Evolutionary conservation across 2,797 vertebrate species (phyloP).

Genomic region (Oryzias dopingdopingensis): DNA sequence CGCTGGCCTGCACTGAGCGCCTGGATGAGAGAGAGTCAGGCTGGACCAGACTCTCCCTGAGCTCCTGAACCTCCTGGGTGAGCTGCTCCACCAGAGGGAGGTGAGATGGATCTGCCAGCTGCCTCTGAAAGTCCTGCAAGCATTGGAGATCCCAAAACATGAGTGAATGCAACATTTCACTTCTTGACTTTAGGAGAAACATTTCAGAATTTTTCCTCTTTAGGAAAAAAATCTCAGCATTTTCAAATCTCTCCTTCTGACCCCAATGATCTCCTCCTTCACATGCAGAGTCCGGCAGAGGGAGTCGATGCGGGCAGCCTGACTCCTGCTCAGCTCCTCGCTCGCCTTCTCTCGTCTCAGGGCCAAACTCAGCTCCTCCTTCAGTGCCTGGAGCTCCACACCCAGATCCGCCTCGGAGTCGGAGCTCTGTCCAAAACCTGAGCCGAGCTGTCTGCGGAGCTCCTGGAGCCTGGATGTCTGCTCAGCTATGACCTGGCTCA

Average conservation of each 20-base stretch:
- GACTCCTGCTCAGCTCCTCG: constrained; percentile 82
- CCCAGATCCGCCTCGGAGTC: constrained; percentile 1
- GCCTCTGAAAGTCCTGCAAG: constrained; percentile 84
- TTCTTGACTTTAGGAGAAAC: neutral
- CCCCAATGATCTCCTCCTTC: constrained; percentile 89
- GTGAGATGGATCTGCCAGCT: constrained; percentile 83
- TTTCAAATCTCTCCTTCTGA: constrained; percentile 46
- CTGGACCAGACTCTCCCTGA: constrained; percentile 78
- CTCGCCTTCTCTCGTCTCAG: constrained; percentile 84
- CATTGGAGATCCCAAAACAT: neutral
- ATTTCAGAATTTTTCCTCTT: no score
- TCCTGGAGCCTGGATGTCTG: constrained; percentile 80
- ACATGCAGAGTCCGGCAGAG: constrained; percentile 80
- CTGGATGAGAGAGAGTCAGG: constrained; percentile 64
- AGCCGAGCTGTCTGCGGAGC: constrained; percentile 76
- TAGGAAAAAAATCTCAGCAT: neutral
- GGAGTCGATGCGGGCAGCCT: constrained; percentile 76
- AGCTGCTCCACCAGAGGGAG: constrained; percentile 83
- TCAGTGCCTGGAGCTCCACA: constrained; percentile 58
- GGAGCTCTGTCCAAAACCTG: rapidly evolving
- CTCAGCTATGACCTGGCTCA: constrained; percentile 80
- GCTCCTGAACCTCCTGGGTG: constrained; percentile 84
- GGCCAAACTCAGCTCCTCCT: constrained; percentile 84
- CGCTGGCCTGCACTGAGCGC: constrained; percentile 73
- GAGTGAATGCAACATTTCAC: neutral